phyloP scores from a whole-genome alignment of 2,113 vertebrate genomes.

The Leucopsar rothschildi region DNA sequence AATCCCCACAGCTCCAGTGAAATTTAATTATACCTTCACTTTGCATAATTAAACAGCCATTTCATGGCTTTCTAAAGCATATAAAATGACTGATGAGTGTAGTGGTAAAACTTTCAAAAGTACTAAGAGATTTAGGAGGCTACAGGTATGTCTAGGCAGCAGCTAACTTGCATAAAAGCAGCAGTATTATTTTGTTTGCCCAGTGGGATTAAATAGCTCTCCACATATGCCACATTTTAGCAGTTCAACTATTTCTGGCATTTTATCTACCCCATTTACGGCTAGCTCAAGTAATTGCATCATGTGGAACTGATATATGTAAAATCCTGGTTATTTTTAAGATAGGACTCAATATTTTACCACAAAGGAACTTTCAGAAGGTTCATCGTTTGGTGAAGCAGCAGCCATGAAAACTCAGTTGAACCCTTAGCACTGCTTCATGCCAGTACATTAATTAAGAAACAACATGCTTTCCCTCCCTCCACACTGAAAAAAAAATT shows the following conservation, averaged over 20 bases:
- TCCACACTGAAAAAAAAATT: background rate
- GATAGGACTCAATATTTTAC: background rate
- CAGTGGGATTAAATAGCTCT: background rate
- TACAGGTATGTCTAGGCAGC: slow-evolving; percentile 44
- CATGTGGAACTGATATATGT: background rate
- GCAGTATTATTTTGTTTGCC: background rate
- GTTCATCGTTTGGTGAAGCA: background rate
- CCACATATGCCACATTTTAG: background rate
- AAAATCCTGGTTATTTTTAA: background rate
- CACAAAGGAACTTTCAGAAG: background rate
- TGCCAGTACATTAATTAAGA: background rate
- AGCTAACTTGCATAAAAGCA: slow-evolving; percentile 3
- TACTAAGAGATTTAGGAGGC: slow-evolving; percentile 25
- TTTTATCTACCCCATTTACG: slow-evolving; percentile 5
- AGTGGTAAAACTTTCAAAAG: slow-evolving; percentile 34
- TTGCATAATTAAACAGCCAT: slow-evolving; percentile 61
- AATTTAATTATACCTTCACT: slow-evolving; percentile 65
- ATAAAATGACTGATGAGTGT: slow-evolving; percentile 25
- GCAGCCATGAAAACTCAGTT: background rate
- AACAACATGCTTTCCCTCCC: background rate
- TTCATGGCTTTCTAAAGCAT: slow-evolving; percentile 41
- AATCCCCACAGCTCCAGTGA: slow-evolving; percentile 53
- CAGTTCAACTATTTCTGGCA: background rate
- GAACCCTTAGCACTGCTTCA: background rate
- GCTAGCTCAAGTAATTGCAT: background rate